These are phyloP conservation scores for Nannospalax galili DNA, from an alignment of 2,113 vertebrate genomes.

Conservation along the genomic window DNA sequence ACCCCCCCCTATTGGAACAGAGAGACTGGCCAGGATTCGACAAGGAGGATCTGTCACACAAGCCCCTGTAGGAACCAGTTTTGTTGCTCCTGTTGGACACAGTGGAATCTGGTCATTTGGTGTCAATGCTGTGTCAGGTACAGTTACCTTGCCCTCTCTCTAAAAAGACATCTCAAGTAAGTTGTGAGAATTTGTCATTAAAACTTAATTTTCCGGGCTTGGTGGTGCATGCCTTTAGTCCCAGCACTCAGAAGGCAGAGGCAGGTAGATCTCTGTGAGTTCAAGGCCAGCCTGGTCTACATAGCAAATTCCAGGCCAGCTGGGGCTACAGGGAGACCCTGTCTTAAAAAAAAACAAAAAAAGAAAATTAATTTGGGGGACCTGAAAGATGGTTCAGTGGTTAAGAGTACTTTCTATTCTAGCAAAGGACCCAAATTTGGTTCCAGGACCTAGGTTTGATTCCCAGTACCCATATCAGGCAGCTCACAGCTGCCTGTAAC, in stretches of 20 bases:
- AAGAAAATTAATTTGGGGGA: too few relatives aligned
- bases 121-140: conserved; percentile 95
- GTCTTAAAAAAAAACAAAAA: too few relatives aligned
- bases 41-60: conserved; percentile 97
- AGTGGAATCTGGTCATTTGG: conserved; percentile 99
- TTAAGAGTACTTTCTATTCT: not conserved
- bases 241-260: too few relatives aligned
- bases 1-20: conserved; percentile 97
- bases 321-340: too few relatives aligned
- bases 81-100: conserved; percentile 96
- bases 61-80: conserved; percentile 94
- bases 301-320: too few relatives aligned
- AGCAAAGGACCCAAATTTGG: not conserved
- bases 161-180: conserved; percentile 45
- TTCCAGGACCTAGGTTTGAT: not conserved
- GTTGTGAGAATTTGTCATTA: conserved; percentile 50
- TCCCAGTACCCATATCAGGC: not conserved
- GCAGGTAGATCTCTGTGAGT: too few relatives aligned
- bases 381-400: not conserved
- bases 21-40: conserved; percentile 95
- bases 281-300: too few relatives aligned
- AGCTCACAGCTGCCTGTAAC: not conserved
- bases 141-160: conserved; percentile 34
- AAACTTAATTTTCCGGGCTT: conserved; percentile 16
- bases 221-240: too few relatives aligned